Evolutionary conservation across 2,113 vertebrate species (phyloP).

Genomic region (Pristiophorus japonicus): DNA sequence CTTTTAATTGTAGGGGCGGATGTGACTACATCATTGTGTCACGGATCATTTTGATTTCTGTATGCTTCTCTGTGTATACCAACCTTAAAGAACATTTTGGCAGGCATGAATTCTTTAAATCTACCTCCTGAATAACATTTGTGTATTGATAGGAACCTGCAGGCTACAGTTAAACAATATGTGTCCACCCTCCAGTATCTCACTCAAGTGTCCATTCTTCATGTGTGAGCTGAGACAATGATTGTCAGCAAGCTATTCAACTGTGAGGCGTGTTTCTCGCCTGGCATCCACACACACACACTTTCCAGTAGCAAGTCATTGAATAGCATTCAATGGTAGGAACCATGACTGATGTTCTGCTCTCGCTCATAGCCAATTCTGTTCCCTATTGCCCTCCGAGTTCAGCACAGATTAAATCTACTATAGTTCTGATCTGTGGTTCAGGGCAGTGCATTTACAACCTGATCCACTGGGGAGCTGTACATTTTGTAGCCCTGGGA

Average conservation of each 20-base stretch:
- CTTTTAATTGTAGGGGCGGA: background rate
- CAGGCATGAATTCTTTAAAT: background rate
- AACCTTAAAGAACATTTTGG: background rate
- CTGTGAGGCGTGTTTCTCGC: background rate
- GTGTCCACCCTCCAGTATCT: background rate
- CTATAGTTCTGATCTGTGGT: too few species aligned
- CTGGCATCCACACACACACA: background rate
- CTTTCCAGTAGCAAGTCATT: background rate
- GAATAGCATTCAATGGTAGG: background rate
- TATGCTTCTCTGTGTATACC: background rate
- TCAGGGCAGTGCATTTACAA: background rate
- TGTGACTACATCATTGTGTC: background rate
- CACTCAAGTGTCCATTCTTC: background rate
- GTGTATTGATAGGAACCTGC: background rate
- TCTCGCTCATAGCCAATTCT: background rate
- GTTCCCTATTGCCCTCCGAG: background rate
- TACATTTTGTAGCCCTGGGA: background rate
- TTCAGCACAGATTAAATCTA: background rate
- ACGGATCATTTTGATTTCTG: background rate
- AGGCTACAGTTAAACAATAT: background rate
- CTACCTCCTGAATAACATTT: background rate
- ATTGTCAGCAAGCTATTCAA: background rate
- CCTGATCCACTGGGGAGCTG: background rate
- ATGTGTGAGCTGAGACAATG: background rate
- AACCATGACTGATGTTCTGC: background rate